Percentiles rank a stretch among this genome's conserved stretches.
Evolutionary conservation across 2,113 vertebrate genomes (phyloP).

Genomic region (Ptilorrhoa leucosticta): DNA sequence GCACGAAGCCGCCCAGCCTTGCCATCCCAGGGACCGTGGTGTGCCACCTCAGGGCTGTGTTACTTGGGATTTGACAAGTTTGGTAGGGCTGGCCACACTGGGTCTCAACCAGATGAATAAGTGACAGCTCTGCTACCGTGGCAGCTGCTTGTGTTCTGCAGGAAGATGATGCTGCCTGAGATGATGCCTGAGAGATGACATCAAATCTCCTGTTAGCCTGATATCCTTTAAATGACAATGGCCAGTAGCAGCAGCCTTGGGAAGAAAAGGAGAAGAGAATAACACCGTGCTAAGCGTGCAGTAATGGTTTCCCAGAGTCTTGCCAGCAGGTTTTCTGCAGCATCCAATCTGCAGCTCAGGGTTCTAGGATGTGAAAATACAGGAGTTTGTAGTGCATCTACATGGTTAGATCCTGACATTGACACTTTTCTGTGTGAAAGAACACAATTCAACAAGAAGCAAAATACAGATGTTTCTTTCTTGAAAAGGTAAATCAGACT

Average conservation of each 20-base stretch:
- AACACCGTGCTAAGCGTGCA: not conserved
- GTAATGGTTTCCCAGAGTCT: not conserved
- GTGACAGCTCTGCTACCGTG: not conserved
- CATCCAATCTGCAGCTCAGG: not conserved
- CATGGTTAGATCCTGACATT: not conserved
- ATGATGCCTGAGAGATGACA: not conserved
- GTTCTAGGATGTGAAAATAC: not conserved
- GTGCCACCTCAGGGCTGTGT: not conserved
- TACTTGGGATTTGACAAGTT: not conserved
- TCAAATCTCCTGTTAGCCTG: not conserved
- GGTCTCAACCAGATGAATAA: not conserved
- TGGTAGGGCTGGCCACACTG: not conserved
- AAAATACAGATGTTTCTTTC: not conserved
- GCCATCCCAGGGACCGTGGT: not conserved
- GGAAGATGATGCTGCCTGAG: too few species aligned
- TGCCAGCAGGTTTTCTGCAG: not conserved
- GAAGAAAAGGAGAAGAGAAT: not conserved
- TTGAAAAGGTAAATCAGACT: not conserved
- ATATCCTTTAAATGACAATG: not conserved
- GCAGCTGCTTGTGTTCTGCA: not conserved
- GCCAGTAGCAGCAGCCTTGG: not conserved
- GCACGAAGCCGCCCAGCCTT: not conserved
- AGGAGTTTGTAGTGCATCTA: not conserved
- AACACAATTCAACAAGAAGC: not conserved
- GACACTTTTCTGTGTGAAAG: not conserved